Evolutionary conservation across 1,140 invertebrate species (phyloP).

Genomic region (Oreohelix idahoensis): DNA sequence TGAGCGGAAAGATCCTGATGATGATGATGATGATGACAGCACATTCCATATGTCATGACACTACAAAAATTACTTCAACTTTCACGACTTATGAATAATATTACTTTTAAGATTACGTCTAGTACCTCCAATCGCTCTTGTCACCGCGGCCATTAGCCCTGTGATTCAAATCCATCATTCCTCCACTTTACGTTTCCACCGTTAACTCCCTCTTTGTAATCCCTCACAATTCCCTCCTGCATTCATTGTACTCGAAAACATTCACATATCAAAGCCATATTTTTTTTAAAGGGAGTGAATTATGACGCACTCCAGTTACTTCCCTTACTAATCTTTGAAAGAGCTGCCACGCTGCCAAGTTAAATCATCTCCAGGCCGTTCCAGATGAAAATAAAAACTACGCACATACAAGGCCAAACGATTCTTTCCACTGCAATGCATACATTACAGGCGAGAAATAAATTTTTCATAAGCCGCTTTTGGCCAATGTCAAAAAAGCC

Average conservation of each 20-base stretch:
- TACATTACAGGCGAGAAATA: not conserved
- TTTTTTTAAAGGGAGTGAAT: not conserved
- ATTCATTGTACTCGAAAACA: not conserved
- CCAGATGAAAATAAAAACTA: not conserved
- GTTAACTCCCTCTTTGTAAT: not conserved
- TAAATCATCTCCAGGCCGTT: not conserved
- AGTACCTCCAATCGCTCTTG: too few species aligned
- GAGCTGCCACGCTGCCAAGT: not conserved
- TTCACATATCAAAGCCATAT: not conserved
- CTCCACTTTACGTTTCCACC: not conserved
- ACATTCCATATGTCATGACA: too few species aligned
- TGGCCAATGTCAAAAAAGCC: not conserved
- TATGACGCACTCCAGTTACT: not conserved
- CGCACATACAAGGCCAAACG: not conserved
- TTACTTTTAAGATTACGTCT: too few species aligned
- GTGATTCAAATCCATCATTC: conserved; percentile 2
- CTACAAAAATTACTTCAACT: too few species aligned
- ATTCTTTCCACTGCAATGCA: not conserved
- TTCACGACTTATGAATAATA: too few species aligned
- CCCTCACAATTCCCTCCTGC: not conserved
- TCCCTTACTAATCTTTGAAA: not conserved
- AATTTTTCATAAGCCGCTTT: not conserved
- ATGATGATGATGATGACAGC: too few species aligned
- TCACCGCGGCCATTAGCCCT: too few species aligned
- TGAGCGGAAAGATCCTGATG: too few species aligned